Percentiles rank a stretch among this genome's conserved stretches.
Conservation (phyloP, 2,797 vertebrate species). For the Tokudaia tokunoshimensis region DNA sequence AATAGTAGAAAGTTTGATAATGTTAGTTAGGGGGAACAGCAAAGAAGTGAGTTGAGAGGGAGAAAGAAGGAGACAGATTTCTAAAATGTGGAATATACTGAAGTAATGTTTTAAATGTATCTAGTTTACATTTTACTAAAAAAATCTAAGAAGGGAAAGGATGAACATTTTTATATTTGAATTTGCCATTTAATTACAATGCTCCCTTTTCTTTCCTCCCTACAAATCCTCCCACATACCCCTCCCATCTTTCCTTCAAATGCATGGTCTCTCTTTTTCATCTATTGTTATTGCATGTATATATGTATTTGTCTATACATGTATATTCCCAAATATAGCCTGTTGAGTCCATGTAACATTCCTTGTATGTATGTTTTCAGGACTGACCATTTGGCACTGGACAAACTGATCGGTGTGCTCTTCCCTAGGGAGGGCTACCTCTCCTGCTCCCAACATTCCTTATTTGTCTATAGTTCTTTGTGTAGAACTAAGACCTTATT, state of each 20-base stretch:
- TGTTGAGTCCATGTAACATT: not conserved
- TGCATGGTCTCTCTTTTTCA: not conserved
- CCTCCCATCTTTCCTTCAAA: not conserved
- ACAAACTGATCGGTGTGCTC: not conserved
- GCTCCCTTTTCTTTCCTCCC: not conserved
- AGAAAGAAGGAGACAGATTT: not conserved
- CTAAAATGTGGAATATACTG: slow-evolving; percentile 2
- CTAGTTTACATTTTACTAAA: slow-evolving; percentile 44
- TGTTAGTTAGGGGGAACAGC: not conserved
- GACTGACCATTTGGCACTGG: not conserved
- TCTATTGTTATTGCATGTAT: not conserved
- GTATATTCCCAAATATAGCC: not conserved
- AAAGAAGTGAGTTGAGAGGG: not conserved
- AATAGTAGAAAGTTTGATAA: not conserved
- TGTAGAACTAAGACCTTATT: not conserved
- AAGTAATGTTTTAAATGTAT: slow-evolving; percentile 8
- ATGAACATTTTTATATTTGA: not conserved
- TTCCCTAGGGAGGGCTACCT: not conserved
- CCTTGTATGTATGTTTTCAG: not conserved
- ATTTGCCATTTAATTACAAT: not conserved
- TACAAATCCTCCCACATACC: not conserved
- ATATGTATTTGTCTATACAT: not conserved
- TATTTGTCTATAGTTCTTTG: not conserved
- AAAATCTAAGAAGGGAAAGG: not conserved
- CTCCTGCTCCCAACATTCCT: not conserved